Conservation (phyloP, 2,888 invertebrate genomes). For the Scrobipalpa atriplicella region DNA sequence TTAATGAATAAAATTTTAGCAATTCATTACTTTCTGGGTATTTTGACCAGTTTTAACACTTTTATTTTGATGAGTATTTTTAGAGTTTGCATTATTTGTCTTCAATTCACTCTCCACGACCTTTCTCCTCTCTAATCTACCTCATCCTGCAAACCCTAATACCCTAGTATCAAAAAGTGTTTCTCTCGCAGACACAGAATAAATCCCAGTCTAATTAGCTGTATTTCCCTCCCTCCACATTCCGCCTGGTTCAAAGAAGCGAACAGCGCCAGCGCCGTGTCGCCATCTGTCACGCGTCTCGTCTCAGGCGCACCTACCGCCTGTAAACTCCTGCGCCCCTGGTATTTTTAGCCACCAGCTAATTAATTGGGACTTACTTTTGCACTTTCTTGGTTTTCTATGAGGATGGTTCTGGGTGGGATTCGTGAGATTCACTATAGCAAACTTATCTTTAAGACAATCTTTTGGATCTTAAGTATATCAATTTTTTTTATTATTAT, state of each 20-base stretch:
- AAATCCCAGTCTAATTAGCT: conserved; percentile 73
- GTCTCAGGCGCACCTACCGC: conserved; percentile 57
- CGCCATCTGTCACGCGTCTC: conserved; percentile 75
- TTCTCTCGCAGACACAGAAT: conserved; percentile 42
- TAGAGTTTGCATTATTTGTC: neutral
- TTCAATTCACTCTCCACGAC: neutral
- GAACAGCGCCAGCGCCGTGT: conserved; percentile 68
- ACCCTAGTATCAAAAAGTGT: conserved; percentile 11
- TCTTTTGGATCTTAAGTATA: neutral
- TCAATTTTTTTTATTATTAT: neutral
- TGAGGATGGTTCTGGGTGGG: neutral
- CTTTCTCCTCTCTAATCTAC: neutral
- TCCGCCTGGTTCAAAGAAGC: conserved; percentile 61
- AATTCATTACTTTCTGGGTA: neutral
- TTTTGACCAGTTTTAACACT: too few species aligned
- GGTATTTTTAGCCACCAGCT: conserved; percentile 66
- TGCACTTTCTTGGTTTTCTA: conserved; percentile 24
- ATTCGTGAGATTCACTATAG: neutral
- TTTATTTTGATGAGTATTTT: too few species aligned
- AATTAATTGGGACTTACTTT: conserved; percentile 62
- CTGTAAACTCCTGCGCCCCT: conserved; percentile 50
- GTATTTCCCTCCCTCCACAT: conserved; percentile 58
- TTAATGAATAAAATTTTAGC: neutral
- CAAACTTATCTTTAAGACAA: neutral
- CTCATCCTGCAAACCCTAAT: neutral